phyloP scores from a whole-genome alignment of 2,113 vertebrate genomes.

The Platanista minor region DNA sequence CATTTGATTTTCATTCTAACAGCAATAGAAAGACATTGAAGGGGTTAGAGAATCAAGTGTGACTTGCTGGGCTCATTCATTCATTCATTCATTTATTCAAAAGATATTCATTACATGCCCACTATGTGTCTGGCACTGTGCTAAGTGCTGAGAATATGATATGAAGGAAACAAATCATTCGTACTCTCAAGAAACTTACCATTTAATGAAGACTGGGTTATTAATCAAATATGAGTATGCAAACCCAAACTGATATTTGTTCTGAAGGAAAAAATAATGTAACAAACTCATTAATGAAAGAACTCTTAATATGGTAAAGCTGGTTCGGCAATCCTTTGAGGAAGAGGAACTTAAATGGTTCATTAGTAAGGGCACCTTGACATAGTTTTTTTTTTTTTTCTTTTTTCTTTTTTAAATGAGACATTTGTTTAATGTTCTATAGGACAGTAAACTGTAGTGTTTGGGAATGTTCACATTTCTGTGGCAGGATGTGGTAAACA shows the following conservation, averaged over 20 bases:
- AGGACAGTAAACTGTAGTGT: not conserved
- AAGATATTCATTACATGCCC: not conserved
- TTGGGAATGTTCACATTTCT: not conserved
- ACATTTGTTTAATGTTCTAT: not conserved
- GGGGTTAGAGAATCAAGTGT: not conserved
- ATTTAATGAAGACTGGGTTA: not conserved
- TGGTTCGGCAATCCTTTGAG: not conserved
- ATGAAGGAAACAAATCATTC: not conserved
- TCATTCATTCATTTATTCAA: not conserved
- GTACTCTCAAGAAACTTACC: not conserved
- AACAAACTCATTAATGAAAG: not conserved
- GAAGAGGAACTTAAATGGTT: not conserved
- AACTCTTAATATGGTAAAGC: not conserved
- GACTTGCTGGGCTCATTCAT: not conserved
- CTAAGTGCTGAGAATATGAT: not conserved
- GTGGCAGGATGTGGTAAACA: not conserved
- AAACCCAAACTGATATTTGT: not conserved
- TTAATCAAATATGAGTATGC: not conserved
- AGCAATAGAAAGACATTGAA: not conserved
- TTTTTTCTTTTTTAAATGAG: not conserved
- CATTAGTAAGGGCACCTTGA: not conserved
- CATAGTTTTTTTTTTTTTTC: not conserved
- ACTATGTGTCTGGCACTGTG: not conserved
- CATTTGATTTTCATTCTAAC: not conserved
- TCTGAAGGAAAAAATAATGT: not conserved